Conservation (phyloP, 2,888 invertebrate genomes). For the Himalopsyche kuldschensis region DNA sequence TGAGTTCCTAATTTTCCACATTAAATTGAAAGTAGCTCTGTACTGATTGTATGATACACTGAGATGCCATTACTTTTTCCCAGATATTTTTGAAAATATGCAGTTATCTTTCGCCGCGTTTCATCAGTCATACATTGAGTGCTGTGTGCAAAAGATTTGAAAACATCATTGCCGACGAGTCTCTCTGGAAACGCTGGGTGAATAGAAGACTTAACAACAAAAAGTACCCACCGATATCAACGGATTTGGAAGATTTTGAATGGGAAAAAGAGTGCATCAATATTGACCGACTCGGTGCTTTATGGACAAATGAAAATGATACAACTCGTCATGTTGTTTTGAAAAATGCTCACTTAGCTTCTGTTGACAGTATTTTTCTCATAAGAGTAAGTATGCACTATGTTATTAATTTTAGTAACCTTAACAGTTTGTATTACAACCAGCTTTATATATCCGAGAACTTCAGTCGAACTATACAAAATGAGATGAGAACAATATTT, state of each 20-base stretch:
- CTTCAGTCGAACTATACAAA: no score
- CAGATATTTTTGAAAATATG: slow-evolving; percentile 65
- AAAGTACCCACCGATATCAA: slow-evolving; percentile 51
- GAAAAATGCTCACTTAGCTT: slow-evolving; percentile 60
- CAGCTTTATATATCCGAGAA: no score
- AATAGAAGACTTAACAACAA: slow-evolving; percentile 45
- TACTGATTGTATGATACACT: no score
- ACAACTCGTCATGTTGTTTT: slow-evolving; percentile 56
- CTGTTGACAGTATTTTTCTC: slow-evolving; percentile 62
- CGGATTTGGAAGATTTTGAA: slow-evolving; percentile 51
- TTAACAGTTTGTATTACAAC: no score
- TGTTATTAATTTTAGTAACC: no score
- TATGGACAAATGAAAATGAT: slow-evolving; percentile 58
- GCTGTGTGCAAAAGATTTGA: slow-evolving; percentile 61
- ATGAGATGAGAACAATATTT: no score
- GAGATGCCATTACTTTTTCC: background rate
- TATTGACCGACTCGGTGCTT: slow-evolving; percentile 60
- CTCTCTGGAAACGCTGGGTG: slow-evolving; percentile 61
- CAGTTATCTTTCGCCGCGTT: slow-evolving; percentile 60
- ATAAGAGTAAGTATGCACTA: slow-evolving; percentile 54
- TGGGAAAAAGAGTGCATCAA: slow-evolving; percentile 64
- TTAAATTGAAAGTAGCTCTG: no score
- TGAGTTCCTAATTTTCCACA: no score
- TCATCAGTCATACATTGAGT: slow-evolving; percentile 57
- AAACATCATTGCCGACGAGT: slow-evolving; percentile 59